Evolutionary conservation across 2,888 invertebrate genomes (phyloP).

Genomic region (Luperina nickerlii): DNA sequence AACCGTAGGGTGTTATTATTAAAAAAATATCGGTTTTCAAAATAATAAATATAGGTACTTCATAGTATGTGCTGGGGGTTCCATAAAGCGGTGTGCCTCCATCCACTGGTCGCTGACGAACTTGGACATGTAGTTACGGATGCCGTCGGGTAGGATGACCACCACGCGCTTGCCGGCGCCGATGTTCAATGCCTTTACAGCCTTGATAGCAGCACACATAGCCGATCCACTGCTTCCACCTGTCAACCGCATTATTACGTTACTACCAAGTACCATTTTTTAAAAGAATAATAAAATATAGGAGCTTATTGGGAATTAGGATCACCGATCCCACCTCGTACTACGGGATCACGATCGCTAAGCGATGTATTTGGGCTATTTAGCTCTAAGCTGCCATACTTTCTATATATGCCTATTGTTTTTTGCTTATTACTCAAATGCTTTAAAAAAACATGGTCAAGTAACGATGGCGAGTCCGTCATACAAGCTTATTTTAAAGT

Average conservation of each 20-base stretch:
- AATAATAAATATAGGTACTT: slow-evolving; percentile 77
- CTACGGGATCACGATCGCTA: not conserved
- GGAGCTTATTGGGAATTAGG: not conserved
- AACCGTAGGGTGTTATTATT: no score
- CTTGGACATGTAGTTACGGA: slow-evolving; percentile 98
- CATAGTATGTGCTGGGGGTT: slow-evolving; percentile 69
- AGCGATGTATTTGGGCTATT: not conserved
- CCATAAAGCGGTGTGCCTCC: slow-evolving; percentile 85
- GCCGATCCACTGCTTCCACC: slow-evolving; percentile 95
- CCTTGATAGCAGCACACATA: slow-evolving; percentile 87
- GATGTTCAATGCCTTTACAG: slow-evolving; percentile 91
- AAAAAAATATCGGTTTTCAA: not conserved
- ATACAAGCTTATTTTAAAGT: slow-evolving; percentile 13
- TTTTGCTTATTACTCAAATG: slow-evolving; percentile 6
- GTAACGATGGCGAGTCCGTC: slow-evolving; percentile 3
- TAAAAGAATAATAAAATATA: not conserved
- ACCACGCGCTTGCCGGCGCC: slow-evolving; percentile 93
- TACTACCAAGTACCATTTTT: slow-evolving; percentile 1
- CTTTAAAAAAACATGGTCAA: slow-evolving; percentile 16
- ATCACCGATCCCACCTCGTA: not conserved
- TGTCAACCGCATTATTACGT: slow-evolving; percentile 9
- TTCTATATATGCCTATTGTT: not conserved
- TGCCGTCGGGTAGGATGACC: slow-evolving; percentile 96
- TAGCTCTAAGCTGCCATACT: not conserved
- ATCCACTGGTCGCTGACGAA: slow-evolving; percentile 98